Evolutionary conservation across 1,140 invertebrate species (phyloP), one percentile per base, ranked within the genome.

Genomic region (Ephestia elutella): DNA sequence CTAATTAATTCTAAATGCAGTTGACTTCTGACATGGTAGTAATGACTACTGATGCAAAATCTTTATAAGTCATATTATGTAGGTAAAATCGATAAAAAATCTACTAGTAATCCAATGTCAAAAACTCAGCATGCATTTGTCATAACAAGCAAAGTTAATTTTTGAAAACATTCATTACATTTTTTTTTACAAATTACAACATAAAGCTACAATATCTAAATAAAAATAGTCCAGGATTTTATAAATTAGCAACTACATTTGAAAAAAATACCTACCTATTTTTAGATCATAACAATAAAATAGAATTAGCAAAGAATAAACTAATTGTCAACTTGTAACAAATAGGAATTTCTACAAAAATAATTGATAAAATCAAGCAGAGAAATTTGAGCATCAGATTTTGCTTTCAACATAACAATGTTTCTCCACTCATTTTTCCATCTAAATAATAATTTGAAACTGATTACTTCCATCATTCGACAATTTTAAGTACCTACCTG

Each of bases 381-480:
- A 81, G 63, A 70, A 65, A 63, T 59, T 82, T 82, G 79, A 82
- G 79, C 79, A 82, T 82, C 70, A 82, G 79, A 80, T 71, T 71
- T 15, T 70, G 55, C 57, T 68, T 61, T 28, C 63, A 62, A 59
- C 20, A 50, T 53, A 61, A 21, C 51, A 55, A 57, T 63, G 28
- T 55, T 57, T 54, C 51, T 64, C 80, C 78, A 80, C 78, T 75
- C 61, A 82, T 78, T 82, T 85, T 71, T 65, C 68, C 75, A 79
- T 64, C 30, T 54, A 60, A 57, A 54, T 64, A 72, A 70, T 68
- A 73, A 69, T 71, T 75, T 75, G 70, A 78, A 73, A 75, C 66
- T 56, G 50, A 17, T 35, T 54, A 28, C 3, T 28, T 32, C 11
- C 11, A 32, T 11, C 11, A 32, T 5, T 32, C 7, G 30, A 32